Percentiles rank a stretch among this genome's conserved stretches.
These are phyloP conservation scores for Oscheius sp. DNA, from an alignment of 2,888 invertebrate species.

Conservation along the genomic window DNA sequence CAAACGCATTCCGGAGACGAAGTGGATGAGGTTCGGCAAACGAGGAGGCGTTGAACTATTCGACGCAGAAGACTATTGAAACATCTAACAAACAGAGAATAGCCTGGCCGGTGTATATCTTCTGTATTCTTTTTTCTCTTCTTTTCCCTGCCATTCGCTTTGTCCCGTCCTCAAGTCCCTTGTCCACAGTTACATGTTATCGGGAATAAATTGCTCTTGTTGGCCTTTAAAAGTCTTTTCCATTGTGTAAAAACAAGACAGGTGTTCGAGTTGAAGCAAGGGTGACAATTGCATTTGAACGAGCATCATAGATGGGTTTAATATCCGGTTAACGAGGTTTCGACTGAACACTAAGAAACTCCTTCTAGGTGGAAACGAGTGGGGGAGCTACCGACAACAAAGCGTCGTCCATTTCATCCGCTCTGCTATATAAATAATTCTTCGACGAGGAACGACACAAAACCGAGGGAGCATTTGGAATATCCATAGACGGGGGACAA, in stretches of 20 bases:
- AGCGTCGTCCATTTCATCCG: conserved; percentile 12
- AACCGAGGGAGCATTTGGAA: not conserved
- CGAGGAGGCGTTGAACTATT: conserved; percentile 35
- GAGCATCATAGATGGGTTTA: too few relatives aligned
- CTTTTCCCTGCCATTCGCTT: conserved; percentile 23
- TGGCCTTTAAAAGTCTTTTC: not conserved
- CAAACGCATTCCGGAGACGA: conserved; percentile 61
- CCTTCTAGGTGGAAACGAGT: too few relatives aligned
- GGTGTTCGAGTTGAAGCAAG: not conserved
- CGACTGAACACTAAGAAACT: too few relatives aligned
- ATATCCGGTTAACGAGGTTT: too few relatives aligned
- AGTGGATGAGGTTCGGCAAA: conserved; percentile 67
- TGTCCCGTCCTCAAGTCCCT: conserved; percentile 10
- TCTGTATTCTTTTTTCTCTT: not conserved
- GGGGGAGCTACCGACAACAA: too few relatives aligned
- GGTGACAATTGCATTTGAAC: too few relatives aligned
- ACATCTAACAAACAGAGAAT: not conserved
- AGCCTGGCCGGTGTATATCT: not conserved
- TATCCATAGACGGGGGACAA: too few relatives aligned
- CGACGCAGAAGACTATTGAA: conserved; percentile 5
- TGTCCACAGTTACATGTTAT: not conserved
- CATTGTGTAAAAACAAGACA: not conserved
- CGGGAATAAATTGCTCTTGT: conserved; percentile 12
- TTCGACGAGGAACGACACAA: not conserved
- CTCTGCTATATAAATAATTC: conserved; percentile 23